Conservation (phyloP, 2,797 vertebrate species). For the Coregonus ussuriensis region DNA sequence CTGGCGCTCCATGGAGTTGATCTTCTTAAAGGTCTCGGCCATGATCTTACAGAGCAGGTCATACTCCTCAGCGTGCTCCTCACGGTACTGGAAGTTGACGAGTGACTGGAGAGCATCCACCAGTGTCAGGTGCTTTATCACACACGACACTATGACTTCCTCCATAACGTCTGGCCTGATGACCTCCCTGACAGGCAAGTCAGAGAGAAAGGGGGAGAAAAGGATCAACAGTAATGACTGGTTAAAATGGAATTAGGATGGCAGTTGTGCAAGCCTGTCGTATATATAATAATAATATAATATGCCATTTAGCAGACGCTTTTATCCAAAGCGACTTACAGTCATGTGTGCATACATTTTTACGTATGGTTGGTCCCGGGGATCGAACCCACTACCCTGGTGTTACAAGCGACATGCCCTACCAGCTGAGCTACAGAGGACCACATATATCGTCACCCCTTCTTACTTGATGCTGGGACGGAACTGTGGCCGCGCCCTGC, state of each 20-base stretch:
- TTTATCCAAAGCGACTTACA: no score
- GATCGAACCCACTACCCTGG: no score
- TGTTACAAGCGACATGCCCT: no score
- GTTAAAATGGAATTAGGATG: not conserved
- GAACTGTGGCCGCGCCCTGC: constrained; percentile 94
- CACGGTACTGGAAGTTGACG: constrained; percentile 97
- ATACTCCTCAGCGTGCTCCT: constrained; percentile 94
- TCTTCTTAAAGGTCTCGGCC: constrained; percentile 98
- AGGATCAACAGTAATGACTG: not conserved
- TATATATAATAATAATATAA: not conserved
- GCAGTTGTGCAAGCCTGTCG: not conserved
- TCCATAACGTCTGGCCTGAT: constrained; percentile 98
- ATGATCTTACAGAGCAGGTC: constrained; percentile 98
- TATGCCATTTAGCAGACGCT: no score
- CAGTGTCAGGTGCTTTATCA: constrained; percentile 95
- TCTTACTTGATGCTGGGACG: constrained; percentile 97
- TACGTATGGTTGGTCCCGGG: no score
- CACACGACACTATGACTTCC: constrained; percentile 96
- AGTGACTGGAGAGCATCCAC: constrained; percentile 95
- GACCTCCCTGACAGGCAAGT: constrained; percentile 82
- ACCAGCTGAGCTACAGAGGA: no score
- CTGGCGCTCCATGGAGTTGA: constrained; percentile 97
- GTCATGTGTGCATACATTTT: no score
- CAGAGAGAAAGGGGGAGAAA: not conserved
- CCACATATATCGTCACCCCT: not conserved